Percentiles rank a stretch among this genome's conserved stretches.
phyloP scores from a whole-genome alignment of 2,888 invertebrate genomes.

The Margaritifera margaritifera region DNA sequence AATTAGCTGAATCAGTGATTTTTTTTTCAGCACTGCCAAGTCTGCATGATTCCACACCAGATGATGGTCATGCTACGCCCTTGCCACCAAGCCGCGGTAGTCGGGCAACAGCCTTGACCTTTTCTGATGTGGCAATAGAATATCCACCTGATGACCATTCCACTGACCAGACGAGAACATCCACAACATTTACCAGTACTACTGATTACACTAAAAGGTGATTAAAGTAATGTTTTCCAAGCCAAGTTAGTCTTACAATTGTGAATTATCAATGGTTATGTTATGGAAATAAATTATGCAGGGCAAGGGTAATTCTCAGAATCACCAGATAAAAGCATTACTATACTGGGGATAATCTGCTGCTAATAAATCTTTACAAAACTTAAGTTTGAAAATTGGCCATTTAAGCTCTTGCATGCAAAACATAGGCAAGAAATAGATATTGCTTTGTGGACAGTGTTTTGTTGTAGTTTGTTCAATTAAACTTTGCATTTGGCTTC shows the following conservation, averaged over 20 bases:
- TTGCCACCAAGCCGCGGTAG: constrained; percentile 48
- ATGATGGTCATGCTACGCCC: constrained; percentile 23
- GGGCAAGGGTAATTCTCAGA: no score
- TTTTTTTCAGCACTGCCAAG: constrained; percentile 29
- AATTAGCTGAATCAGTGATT: not conserved
- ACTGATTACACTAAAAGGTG: constrained; percentile 54
- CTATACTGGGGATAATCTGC: no score
- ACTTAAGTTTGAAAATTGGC: no score
- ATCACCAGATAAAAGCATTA: no score
- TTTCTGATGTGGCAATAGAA: constrained; percentile 53
- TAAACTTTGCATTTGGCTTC: no score
- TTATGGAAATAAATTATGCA: no score
- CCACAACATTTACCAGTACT: constrained; percentile 39
- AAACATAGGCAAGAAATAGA: not conserved
- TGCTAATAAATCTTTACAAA: no score
- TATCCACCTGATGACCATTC: constrained; percentile 40
- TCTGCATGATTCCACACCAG: constrained; percentile 28
- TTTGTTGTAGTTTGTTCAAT: not conserved
- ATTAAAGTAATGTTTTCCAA: not conserved
- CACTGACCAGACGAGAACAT: constrained; percentile 29
- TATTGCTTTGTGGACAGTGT: not conserved
- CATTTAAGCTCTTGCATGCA: no score
- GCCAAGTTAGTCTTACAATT: not conserved
- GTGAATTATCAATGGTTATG: not conserved
- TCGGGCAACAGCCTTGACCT: constrained; percentile 55